Conservation (phyloP, 2,797 vertebrate genomes). For the Ara ararauna region DNA sequence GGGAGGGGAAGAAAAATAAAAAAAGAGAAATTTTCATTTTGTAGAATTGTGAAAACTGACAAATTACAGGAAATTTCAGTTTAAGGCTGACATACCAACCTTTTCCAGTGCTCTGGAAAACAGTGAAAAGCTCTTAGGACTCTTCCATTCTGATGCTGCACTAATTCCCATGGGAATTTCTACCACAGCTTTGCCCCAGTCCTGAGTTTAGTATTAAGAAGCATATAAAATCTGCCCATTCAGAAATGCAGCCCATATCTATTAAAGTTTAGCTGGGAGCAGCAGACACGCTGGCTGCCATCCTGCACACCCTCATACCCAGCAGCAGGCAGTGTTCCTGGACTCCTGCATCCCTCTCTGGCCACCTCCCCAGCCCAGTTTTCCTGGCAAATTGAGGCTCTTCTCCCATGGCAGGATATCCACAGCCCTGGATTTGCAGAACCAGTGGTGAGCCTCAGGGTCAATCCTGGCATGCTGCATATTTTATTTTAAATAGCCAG, state of each 20-base stretch:
- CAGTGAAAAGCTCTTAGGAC: not conserved
- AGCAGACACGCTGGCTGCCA: not conserved
- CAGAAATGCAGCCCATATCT: not conserved
- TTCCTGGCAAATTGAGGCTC: not conserved
- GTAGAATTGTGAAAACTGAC: conserved; percentile 31
- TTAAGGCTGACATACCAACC: not conserved
- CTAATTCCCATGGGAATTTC: not conserved
- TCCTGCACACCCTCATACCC: not conserved
- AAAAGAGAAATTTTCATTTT: not conserved
- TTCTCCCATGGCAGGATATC: not conserved
- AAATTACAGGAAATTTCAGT: conserved; percentile 50
- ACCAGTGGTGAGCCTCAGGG: not conserved
- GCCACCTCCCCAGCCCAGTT: fast-evolving
- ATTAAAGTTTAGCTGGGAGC: not conserved
- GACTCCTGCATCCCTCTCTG: not conserved
- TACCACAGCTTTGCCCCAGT: fast-evolving
- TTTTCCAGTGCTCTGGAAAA: not conserved
- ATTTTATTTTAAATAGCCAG: not conserved
- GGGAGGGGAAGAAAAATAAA: not conserved
- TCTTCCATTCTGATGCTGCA: not conserved
- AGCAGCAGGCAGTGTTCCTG: not conserved
- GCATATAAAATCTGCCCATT: not conserved
- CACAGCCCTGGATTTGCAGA: not conserved
- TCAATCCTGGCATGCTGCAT: not conserved
- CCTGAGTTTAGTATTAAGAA: not conserved